These are phyloP conservation scores for Gastracanthus pulcherrimus DNA, from an alignment of 2,888 invertebrate genomes.

Conservation along the genomic window DNA sequence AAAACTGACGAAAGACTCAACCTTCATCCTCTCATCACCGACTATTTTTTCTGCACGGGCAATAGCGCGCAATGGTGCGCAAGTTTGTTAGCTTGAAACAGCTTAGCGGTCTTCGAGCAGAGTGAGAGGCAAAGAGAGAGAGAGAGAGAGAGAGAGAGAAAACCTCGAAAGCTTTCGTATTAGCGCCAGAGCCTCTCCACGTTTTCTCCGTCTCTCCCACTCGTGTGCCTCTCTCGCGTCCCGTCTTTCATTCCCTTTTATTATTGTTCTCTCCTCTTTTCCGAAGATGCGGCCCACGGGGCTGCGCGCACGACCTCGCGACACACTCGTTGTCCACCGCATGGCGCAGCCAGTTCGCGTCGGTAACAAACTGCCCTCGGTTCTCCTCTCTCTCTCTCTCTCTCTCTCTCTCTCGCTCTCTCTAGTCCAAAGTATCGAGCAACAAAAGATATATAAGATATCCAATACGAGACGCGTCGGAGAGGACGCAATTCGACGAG, in stretches of 20 bases:
- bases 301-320: background rate
- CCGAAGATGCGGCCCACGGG: background rate
- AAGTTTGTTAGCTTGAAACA: background rate
- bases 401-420: slow-evolving; percentile 11
- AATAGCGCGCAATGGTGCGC: no score
- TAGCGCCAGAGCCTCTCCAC: slow-evolving; percentile 41
- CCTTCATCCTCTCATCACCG: background rate
- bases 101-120: slow-evolving; percentile 6
- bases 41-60: background rate
- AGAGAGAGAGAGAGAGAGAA: background rate
- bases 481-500: slow-evolving; percentile 44
- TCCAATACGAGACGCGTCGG: slow-evolving; percentile 43
- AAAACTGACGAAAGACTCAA: no score
- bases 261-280: slow-evolving; percentile 36
- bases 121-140: no score
- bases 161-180: slow-evolving; percentile 32
- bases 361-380: slow-evolving; percentile 25
- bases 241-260: slow-evolving; percentile 22
- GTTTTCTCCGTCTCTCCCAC: slow-evolving; percentile 34
- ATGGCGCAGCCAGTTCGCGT: background rate
- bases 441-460: slow-evolving; percentile 63
- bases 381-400: background rate
- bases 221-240: slow-evolving; percentile 45
- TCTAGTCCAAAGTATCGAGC: slow-evolving; percentile 64
- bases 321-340: slow-evolving; percentile 1